These are phyloP conservation scores for Heliocidaris tuberculata DNA, from an alignment of 35 echinoderm and acorn worm genomes.

Conservation along the genomic window DNA sequence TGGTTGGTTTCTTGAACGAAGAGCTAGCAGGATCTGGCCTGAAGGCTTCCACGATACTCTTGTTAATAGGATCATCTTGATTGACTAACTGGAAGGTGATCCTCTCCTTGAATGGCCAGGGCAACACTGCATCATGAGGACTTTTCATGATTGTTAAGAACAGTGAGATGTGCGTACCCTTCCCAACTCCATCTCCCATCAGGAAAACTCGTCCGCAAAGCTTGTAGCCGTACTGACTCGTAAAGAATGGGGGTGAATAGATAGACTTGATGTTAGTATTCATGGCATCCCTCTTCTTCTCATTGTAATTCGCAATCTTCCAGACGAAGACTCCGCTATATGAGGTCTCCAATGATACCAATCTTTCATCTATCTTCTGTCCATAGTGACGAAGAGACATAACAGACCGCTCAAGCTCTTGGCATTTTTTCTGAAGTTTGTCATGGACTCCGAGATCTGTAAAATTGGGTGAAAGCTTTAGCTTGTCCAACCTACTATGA, in stretches of 20 bases:
- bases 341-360: not conserved
- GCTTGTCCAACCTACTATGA: not conserved
- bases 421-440: not conserved
- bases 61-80: constrained; percentile 15
- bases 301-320: constrained; percentile 26
- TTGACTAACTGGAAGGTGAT: constrained; percentile 43
- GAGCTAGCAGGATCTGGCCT: constrained; percentile 68
- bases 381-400: not conserved
- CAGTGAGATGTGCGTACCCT: constrained; percentile 42
- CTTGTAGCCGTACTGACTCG: constrained; percentile 42
- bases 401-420: constrained; percentile 14
- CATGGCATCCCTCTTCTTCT: constrained; percentile 25
- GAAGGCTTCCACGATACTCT: constrained; percentile 73
- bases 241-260: constrained; percentile 33
- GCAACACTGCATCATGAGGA: constrained; percentile 32
- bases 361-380: not conserved
- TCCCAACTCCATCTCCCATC: constrained; percentile 43
- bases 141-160: constrained; percentile 33
- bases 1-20: constrained; percentile 73
- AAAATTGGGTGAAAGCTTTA: not conserved
- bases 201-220: constrained; percentile 39
- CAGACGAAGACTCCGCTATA: constrained; percentile 43
- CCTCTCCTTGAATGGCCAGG: constrained; percentile 31
- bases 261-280: constrained; percentile 20
- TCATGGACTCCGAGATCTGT: not conserved